These are phyloP conservation scores for Cepaea hortensis DNA, from an alignment of 2,888 invertebrate genomes.

Conservation along the genomic window DNA sequence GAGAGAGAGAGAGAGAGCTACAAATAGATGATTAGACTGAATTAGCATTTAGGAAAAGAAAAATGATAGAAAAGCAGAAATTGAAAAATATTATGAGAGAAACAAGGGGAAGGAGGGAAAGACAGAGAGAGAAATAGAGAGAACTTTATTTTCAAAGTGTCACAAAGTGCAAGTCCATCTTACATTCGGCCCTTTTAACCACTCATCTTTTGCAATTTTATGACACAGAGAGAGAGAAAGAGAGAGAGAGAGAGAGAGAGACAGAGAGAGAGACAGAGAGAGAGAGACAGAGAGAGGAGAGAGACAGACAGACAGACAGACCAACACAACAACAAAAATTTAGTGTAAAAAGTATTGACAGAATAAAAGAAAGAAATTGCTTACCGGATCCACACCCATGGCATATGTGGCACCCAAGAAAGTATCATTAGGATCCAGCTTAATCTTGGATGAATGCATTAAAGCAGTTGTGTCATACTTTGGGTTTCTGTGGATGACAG, in stretches of 20 bases:
- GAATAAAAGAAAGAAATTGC: conserved; percentile 49
- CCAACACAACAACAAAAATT: not conserved
- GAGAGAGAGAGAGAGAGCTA: not conserved
- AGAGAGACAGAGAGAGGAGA: not conserved
- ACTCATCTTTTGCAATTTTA: no score
- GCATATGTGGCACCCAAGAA: conserved; percentile 83
- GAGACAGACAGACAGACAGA: not conserved
- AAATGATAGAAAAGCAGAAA: no score
- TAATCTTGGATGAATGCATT: conserved; percentile 28
- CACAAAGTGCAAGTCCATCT: no score
- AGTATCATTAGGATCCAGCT: conserved; percentile 60
- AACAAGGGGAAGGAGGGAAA: no score
- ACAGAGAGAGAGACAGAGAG: not conserved
- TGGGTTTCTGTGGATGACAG: conserved; percentile 1
- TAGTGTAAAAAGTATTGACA: not conserved
- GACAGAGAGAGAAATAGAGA: no score
- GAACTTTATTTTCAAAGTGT: no score
- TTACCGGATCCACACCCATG: conserved; percentile 88
- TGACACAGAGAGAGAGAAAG: no score
- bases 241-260: no score
- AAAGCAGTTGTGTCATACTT: not conserved
- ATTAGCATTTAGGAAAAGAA: no score
- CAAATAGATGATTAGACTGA: no score
- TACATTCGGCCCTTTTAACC: no score
- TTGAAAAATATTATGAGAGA: no score